phyloP scores from a whole-genome alignment of 2,888 invertebrate genomes.

The Phortica magna region DNA sequence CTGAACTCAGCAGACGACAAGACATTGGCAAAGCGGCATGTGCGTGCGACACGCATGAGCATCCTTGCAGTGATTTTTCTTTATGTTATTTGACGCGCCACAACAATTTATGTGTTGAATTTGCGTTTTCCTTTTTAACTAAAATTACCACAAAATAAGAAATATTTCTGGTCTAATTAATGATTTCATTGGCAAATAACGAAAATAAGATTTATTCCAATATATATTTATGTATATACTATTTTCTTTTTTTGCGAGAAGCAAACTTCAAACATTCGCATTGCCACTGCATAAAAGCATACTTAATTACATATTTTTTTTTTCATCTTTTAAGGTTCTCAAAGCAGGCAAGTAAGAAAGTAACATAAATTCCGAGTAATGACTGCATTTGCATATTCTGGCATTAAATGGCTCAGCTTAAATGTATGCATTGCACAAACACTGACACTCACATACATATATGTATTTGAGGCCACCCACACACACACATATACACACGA shows the following conservation, averaged over 20 bases:
- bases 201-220: not conserved
- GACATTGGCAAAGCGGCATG: not conserved
- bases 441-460: not conserved
- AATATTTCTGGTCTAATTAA: slow-evolving; percentile 21
- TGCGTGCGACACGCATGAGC: slow-evolving; percentile 15
- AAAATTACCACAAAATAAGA: not conserved
- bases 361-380: slow-evolving; percentile 3
- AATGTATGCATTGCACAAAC: slow-evolving; percentile 13
- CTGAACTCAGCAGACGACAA: slow-evolving; percentile 57
- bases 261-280: not conserved
- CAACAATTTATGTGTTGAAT: slow-evolving; percentile 11
- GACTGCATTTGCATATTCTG: slow-evolving; percentile 21
- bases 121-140: slow-evolving; percentile 16
- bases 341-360: not conserved
- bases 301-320: not conserved
- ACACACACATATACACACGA: not conserved
- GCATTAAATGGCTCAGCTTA: slow-evolving; percentile 7
- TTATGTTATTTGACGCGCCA: not conserved
- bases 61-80: slow-evolving; percentile 28
- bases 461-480: slow-evolving; percentile 28
- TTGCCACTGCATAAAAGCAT: not conserved
- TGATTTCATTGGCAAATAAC: not conserved
- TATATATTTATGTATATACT: not conserved
- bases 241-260: too few species aligned
- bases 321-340: not conserved